Conservation (phyloP, 2,888 invertebrate species). For the Coronaproctus castanopsis region DNA sequence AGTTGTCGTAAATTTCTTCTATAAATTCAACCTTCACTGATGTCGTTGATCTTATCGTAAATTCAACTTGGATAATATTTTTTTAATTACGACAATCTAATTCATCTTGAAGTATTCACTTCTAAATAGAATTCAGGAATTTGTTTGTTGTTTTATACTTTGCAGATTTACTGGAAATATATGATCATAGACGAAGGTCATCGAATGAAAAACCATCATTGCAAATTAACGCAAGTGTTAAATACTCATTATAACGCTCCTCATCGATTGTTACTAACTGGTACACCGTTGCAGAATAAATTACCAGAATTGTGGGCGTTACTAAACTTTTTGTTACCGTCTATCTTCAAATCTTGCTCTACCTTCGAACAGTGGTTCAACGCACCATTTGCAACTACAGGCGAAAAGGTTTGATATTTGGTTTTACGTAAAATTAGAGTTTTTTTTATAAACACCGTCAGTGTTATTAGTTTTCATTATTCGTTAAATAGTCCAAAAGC, state of each 20-base stretch:
- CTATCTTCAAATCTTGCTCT: constrained; percentile 94
- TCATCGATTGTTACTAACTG: constrained; percentile 82
- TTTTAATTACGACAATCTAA: neutral
- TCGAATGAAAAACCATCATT: constrained; percentile 99
- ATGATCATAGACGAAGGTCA: constrained; percentile 99
- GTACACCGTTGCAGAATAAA: constrained; percentile 96
- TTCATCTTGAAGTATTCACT: too few species aligned
- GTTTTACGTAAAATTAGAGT: too few species aligned
- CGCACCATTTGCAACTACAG: constrained; percentile 97
- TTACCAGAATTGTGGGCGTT: constrained; percentile 96
- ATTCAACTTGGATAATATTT: too few species aligned
- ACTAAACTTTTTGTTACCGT: constrained; percentile 90
- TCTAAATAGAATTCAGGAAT: too few species aligned
- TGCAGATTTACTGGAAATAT: constrained; percentile 85
- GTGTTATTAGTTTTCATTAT: too few species aligned
- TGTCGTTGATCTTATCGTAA: too few species aligned
- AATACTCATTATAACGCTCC: constrained; percentile 95
- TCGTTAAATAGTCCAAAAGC: too few species aligned
- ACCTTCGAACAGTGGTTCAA: constrained; percentile 99
- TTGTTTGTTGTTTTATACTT: constrained; percentile 12
- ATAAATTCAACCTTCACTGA: too few species aligned
- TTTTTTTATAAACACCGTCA: too few species aligned
- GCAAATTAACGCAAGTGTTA: constrained; percentile 90
- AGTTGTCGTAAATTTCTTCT: too few species aligned
- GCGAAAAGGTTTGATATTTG: constrained; percentile 59